Evolutionary conservation across 2,888 invertebrate genomes (phyloP).

Genomic region (Hedya salicella): DNA sequence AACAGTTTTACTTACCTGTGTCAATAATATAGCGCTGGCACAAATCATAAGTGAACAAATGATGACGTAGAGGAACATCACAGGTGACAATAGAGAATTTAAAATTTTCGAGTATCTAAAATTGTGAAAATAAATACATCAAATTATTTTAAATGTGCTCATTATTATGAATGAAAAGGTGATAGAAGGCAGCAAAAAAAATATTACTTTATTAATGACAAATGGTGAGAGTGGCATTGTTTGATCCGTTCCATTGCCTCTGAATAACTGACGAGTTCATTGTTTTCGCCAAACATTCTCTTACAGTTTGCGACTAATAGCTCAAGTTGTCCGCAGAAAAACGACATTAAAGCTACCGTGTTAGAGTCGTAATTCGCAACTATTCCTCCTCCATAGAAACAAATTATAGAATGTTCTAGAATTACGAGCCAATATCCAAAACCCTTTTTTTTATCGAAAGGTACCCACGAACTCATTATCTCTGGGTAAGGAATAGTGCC

Average conservation of each 20-base stretch:
- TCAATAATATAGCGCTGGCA: slow-evolving; percentile 73
- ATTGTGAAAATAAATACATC: slow-evolving; percentile 31
- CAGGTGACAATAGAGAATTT: slow-evolving; percentile 72
- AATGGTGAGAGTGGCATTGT: slow-evolving; percentile 67
- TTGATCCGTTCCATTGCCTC: slow-evolving; percentile 59
- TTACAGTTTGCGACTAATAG: slow-evolving; percentile 64
- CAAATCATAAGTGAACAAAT: slow-evolving; percentile 81
- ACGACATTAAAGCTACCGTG: slow-evolving; percentile 71
- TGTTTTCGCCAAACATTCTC: slow-evolving; percentile 59
- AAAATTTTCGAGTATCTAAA: slow-evolving; percentile 68
- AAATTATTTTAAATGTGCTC: not conserved
- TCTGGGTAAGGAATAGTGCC: slow-evolving; percentile 66
- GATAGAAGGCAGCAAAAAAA: slow-evolving; percentile 18
- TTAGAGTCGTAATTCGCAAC: slow-evolving; percentile 74
- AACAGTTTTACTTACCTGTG: slow-evolving; percentile 64
- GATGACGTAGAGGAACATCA: slow-evolving; percentile 76
- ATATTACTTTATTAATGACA: slow-evolving; percentile 64
- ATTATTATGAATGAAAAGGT: not conserved
- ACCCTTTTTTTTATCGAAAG: slow-evolving; percentile 66
- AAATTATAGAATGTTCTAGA: slow-evolving; percentile 62
- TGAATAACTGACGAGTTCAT: slow-evolving; percentile 49
- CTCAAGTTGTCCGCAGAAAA: slow-evolving; percentile 73
- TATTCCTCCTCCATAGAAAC: slow-evolving; percentile 72
- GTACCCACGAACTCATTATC: slow-evolving; percentile 75
- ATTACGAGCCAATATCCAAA: slow-evolving; percentile 63